Percentiles rank a stretch among this genome's conserved stretches.
These are phyloP conservation scores for Rhea americana DNA, from an alignment of 2,113 vertebrate genomes.

Conservation along the genomic window DNA sequence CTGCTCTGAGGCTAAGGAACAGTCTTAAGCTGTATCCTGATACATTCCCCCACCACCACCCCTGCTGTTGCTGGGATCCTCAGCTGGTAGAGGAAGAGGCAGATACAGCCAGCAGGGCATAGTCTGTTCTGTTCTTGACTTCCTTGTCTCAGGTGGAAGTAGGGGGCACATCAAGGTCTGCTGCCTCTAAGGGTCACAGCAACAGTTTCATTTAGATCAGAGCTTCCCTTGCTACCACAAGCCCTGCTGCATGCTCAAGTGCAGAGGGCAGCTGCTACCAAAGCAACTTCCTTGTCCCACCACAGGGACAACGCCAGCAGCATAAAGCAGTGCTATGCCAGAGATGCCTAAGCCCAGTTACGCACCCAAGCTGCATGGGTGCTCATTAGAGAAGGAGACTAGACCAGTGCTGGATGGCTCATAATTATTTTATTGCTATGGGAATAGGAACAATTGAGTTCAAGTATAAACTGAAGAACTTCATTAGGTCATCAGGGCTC, in stretches of 20 bases:
- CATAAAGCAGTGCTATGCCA: rapidly evolving
- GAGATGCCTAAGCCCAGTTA: rapidly evolving
- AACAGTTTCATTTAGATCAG: background rate
- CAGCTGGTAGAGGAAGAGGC: background rate
- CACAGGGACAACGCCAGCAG: rapidly evolving
- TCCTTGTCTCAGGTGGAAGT: background rate
- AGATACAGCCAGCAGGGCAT: rapidly evolving
- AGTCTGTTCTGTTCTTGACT: background rate
- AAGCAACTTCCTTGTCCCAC: rapidly evolving
- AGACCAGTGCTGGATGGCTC: background rate
- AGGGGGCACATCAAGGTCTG: background rate
- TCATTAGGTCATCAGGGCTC: background rate
- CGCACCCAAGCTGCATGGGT: background rate
- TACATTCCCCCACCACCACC: background rate
- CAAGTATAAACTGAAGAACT: background rate
- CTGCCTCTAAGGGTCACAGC: background rate
- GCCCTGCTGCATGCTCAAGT: background rate
- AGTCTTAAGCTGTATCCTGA: background rate
- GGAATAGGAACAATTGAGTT: background rate
- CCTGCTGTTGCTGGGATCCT: background rate
- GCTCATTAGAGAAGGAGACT: background rate
- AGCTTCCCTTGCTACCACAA: background rate
- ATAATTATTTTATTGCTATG: conserved; percentile 62
- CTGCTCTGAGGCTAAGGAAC: background rate
- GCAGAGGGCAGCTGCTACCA: background rate